Conservation (phyloP, 2,797 vertebrate species). For the Microhierax caerulescens region DNA sequence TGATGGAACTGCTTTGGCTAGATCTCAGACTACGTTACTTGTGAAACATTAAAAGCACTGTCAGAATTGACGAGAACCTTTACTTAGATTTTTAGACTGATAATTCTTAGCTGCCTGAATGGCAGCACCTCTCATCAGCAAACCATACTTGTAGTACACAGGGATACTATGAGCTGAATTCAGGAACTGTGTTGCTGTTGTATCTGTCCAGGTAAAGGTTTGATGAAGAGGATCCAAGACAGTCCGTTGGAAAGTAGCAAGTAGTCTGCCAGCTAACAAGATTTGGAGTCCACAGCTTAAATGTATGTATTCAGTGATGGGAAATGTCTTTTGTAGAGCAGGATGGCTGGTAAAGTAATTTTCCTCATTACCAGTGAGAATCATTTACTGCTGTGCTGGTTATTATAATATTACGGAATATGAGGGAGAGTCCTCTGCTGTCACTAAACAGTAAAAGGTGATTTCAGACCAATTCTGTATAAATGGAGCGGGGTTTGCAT, state of each 20-base stretch:
- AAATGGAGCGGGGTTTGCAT: background rate
- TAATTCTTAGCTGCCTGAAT: background rate
- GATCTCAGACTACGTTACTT: background rate
- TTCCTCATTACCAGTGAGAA: background rate
- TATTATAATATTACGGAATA: background rate
- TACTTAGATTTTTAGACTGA: background rate
- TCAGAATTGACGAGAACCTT: background rate
- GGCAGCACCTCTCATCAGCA: background rate
- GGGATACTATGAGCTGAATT: background rate
- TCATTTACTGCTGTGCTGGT: background rate
- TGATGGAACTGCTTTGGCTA: background rate
- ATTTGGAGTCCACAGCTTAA: background rate
- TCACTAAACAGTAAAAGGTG: background rate
- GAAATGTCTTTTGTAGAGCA: background rate
- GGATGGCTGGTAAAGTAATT: background rate
- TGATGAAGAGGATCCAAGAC: background rate
- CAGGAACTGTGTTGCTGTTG: fast-evolving
- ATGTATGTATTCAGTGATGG: background rate
- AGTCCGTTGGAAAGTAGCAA: background rate
- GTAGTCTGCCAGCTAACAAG: background rate
- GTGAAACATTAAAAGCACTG: background rate
- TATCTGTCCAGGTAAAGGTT: background rate
- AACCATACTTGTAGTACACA: fast-evolving
- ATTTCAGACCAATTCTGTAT: background rate
- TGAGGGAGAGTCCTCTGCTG: background rate